Evolutionary conservation across 1,140 invertebrate species (phyloP), one percentile per base, ranked within the genome.

Genomic region (Laupala kohalensis): DNA sequence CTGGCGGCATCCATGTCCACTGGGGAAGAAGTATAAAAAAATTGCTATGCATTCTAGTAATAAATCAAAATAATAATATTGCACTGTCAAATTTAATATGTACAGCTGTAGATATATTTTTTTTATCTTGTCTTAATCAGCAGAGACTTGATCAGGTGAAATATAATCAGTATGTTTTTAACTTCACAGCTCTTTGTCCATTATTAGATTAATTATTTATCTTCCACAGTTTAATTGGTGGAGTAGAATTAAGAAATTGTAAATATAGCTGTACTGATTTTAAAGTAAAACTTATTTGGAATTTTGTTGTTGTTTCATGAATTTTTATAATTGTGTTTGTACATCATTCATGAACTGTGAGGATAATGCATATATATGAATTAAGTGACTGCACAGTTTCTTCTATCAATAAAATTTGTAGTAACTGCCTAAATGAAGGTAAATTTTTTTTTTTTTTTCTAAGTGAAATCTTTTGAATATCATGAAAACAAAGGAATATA

Each of bases 1-100:
- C 26, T 23, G 19, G 25, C 37, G 9, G 69, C 69, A 63, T 23
- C 37, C 25, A 70, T 69, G 6, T 63, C 53, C 25, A 37, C 29
- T 15, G 25, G 25, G 69, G 19, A 62, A 63, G 53, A 25, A 26
- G n/a, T n/a, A n/a, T n/a, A 24, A 64, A 70, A 63, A 29, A 26
- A 13, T 64, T 64, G 69, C 69, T 70, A 63, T 70, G 53, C 69
- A 70, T 70, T 25, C 53, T 62, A 70, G 69, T 70, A 70, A 69
- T 70, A 70, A 70, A 23, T 70, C 26, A 26, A 28, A 69, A 25
- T 62, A 70, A 63, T 25, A 19, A 27, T 30, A n/a, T 70, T 70
- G 29, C 29, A 30, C 29, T 64, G 63, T 27, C 64, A 66, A 66
- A 63, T 62, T 53, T 70, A 70, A 64, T 23, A 25, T 64, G 27